A percentile compares a stretch with the other conserved stretches of the same genome.
phyloP scores from a whole-genome alignment of 2,113 vertebrate genomes.

The Oncorhynchus tshawytscha region DNA sequence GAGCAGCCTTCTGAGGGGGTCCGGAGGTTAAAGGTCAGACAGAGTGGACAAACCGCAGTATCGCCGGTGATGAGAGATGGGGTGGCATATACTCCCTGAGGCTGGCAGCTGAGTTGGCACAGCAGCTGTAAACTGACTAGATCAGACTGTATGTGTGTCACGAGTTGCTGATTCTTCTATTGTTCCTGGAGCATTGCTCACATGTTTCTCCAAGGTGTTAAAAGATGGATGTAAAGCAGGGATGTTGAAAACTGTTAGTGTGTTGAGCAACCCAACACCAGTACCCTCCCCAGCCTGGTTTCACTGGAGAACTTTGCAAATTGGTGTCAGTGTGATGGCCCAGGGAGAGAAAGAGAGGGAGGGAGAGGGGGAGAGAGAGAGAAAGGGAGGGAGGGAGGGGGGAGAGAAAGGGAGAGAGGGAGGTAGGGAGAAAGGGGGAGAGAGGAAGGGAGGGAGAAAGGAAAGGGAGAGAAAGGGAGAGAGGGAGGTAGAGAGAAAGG shows the following conservation, averaged over 20 bases:
- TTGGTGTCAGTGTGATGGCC: background rate
- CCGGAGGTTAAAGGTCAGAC: conserved; percentile 35
- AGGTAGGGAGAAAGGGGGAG: rapidly evolving
- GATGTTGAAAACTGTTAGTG: too few relatives aligned
- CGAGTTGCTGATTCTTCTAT: too few relatives aligned
- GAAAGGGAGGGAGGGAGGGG: too few relatives aligned
- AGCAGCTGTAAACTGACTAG: background rate
- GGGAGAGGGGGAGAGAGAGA: too few relatives aligned
- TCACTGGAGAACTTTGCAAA: background rate
- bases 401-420: too few relatives aligned
- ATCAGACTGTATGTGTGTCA: background rate
- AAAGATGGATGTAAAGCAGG: too few relatives aligned
- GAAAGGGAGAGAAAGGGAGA: rapidly evolving
- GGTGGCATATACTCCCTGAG: background rate
- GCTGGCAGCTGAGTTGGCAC: background rate
- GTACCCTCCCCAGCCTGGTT: background rate
- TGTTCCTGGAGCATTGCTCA: background rate
- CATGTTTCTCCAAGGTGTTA: too few relatives aligned
- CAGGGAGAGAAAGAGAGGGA: too few relatives aligned
- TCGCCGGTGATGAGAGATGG: background rate
- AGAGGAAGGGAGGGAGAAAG: rapidly evolving
- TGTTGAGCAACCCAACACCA: background rate
- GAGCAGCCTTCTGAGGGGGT: background rate
- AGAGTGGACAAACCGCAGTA: conserved; percentile 5
- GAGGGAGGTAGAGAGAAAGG: rapidly evolving